Evolutionary conservation across 2,797 vertebrate species (phyloP).

Genomic region (Pygocentrus nattereri): DNA sequence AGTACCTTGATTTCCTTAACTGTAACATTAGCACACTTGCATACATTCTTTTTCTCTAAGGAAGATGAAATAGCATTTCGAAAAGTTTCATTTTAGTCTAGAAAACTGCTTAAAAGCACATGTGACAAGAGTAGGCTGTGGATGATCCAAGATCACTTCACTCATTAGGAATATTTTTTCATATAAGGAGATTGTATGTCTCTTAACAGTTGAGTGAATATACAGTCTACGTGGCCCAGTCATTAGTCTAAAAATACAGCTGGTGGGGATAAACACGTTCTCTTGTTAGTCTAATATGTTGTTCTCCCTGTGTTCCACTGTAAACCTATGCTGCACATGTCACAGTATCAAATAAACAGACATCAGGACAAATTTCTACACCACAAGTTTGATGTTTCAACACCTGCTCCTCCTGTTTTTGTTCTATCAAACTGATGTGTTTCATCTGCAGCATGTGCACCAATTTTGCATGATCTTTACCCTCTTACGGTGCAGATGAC

Average conservation of each 20-base stretch:
- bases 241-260: not conserved
- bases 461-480: slow-evolving; percentile 52
- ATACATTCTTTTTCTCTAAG: not conserved
- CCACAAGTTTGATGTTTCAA: slow-evolving; percentile 39
- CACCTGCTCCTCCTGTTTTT: slow-evolving; percentile 60
- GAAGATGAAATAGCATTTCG: not conserved
- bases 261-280: not conserved
- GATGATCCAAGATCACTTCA: not conserved
- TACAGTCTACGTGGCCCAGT: not conserved
- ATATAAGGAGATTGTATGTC: not conserved
- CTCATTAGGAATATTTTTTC: not conserved
- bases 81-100: too few species aligned
- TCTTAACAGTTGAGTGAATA: not conserved
- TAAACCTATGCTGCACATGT: slow-evolving; percentile 20
- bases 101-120: not conserved
- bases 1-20: not conserved
- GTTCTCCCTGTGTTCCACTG: slow-evolving; percentile 13
- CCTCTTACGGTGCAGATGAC: slow-evolving; percentile 36
- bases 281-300: not conserved
- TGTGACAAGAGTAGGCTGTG: not conserved
- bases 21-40: not conserved
- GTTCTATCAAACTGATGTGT: slow-evolving; percentile 49
- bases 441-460: slow-evolving; percentile 57
- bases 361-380: not conserved
- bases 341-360: slow-evolving; percentile 15